phyloP scores from a whole-genome alignment of 1,140 invertebrate species.

The Drosophila cardini region DNA sequence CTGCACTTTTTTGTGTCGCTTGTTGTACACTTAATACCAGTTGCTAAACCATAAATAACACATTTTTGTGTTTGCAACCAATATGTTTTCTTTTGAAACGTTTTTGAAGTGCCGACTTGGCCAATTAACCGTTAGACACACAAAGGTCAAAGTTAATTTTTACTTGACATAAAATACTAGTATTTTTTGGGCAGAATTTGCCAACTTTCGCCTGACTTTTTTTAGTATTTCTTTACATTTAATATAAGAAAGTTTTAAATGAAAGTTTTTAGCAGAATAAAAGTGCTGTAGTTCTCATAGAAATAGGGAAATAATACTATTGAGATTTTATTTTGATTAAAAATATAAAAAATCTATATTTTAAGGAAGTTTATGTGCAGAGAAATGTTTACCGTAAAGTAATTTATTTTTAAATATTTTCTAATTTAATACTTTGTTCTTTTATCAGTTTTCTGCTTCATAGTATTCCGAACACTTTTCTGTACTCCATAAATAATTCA shows the following conservation, averaged over 20 bases:
- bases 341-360: too few species aligned
- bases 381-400: too few species aligned
- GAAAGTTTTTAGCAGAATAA: neutral
- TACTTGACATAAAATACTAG: neutral
- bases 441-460: too few species aligned
- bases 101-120: slow-evolving; percentile 2
- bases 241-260: neutral
- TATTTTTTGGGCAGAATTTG: neutral
- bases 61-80: slow-evolving; percentile 31
- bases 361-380: too few species aligned
- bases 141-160: slow-evolving; percentile 31
- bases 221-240: neutral
- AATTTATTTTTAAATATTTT: too few species aligned
- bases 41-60: slow-evolving; percentile 35
- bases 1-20: slow-evolving; percentile 4
- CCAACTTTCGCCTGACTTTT: slow-evolving; percentile 19
- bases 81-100: slow-evolving; percentile 22
- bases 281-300: neutral
- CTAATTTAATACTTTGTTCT: too few species aligned
- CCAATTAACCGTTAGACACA: neutral
- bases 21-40: slow-evolving; percentile 20
- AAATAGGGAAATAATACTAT: too few species aligned
- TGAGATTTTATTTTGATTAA: too few species aligned
- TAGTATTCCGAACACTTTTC: too few species aligned
- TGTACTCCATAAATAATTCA: neutral